Evolutionary conservation across 2,113 vertebrate species (phyloP).

Genomic region (Mus spicilegus): DNA sequence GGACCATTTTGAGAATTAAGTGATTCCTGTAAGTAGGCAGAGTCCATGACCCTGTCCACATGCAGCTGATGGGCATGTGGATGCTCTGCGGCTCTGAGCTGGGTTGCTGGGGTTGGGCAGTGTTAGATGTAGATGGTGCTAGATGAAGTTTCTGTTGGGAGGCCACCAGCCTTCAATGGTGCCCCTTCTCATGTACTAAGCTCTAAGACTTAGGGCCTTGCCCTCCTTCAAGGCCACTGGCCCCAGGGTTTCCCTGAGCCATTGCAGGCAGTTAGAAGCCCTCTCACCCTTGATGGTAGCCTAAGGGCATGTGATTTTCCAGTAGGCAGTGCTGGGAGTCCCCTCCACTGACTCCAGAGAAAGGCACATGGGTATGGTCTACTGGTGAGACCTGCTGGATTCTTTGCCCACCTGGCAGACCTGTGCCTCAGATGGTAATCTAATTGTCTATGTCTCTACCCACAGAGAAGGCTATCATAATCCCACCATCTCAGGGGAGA

Average conservation of each 20-base stretch:
- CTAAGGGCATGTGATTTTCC: too few species aligned
- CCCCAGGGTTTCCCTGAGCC: not conserved
- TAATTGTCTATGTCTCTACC: not conserved
- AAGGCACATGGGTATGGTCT: not conserved
- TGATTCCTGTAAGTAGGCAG: fast-evolving
- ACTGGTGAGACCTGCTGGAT: fast-evolving
- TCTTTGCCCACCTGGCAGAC: fast-evolving
- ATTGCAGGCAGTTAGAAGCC: fast-evolving
- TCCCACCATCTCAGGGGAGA: constrained; percentile 87
- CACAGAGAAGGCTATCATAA: constrained; percentile 88
- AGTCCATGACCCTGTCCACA: not conserved
- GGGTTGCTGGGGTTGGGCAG: fast-evolving
- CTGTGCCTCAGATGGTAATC: not conserved
- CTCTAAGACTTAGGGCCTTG: not conserved
- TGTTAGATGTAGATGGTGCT: fast-evolving
- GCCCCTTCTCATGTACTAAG: not conserved
- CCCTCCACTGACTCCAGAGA: not conserved
- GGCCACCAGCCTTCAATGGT: not conserved
- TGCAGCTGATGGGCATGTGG: fast-evolving
- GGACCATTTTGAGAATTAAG: not conserved
- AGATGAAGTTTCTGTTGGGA: fast-evolving
- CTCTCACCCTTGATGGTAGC: not conserved
- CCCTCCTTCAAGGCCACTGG: not conserved
- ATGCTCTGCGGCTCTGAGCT: not conserved
- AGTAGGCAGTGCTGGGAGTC: not conserved